A percentile compares a stretch with the other conserved stretches of the same genome.
Evolutionary conservation across 2,113 vertebrate species (phyloP).

Genomic region (Butorides virescens): DNA sequence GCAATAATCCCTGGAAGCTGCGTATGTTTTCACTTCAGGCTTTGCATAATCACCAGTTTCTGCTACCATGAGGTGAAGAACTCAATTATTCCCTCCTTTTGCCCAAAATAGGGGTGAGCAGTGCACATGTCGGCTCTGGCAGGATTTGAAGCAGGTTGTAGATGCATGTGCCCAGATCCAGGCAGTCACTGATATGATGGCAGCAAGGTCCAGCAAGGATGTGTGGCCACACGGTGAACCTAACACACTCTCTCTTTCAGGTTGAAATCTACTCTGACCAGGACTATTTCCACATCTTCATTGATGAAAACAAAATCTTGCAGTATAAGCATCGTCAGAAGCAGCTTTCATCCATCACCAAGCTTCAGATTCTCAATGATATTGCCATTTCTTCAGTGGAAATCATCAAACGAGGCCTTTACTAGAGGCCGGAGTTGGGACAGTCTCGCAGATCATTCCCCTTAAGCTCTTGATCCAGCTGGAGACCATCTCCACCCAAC

Average conservation of each 20-base stretch:
- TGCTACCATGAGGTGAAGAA: background rate
- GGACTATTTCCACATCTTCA: constrained; percentile 78
- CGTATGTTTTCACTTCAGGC: background rate
- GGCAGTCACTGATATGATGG: background rate
- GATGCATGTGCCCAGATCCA: background rate
- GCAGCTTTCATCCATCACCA: constrained; percentile 74
- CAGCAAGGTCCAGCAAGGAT: background rate
- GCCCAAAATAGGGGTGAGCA: background rate
- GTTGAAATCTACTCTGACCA: constrained; percentile 79
- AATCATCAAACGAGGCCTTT: constrained; percentile 71
- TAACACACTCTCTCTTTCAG: constrained; percentile 53
- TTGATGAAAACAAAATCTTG: constrained; percentile 73
- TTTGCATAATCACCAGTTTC: background rate
- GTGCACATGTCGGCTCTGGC: background rate
- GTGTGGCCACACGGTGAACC: background rate
- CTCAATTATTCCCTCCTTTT: background rate
- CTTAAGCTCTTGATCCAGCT: background rate
- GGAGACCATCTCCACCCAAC: background rate
- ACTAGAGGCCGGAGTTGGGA: background rate
- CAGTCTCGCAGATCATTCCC: background rate
- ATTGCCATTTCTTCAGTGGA: constrained; percentile 77
- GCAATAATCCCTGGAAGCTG: background rate
- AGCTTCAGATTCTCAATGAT: constrained; percentile 78
- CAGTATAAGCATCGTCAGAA: constrained; percentile 76
- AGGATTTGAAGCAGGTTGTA: background rate